These are phyloP conservation scores for Tachysurus vachellii DNA, from an alignment of 2,113 vertebrate genomes.

Conservation along the genomic window DNA sequence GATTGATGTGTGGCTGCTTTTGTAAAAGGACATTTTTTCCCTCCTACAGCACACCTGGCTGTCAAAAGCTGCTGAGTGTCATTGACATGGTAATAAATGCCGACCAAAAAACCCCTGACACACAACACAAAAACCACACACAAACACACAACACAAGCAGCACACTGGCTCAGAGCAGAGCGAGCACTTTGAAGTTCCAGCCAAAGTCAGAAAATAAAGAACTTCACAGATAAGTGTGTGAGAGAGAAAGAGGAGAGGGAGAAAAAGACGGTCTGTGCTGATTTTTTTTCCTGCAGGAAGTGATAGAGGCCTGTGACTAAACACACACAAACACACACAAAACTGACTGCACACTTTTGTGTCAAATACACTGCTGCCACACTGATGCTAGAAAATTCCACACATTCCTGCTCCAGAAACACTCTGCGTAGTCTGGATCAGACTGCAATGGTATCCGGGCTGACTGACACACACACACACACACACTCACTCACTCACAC, in stretches of 20 bases:
- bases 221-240: constrained; percentile 20
- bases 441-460: constrained; percentile 60
- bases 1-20: constrained; percentile 27
- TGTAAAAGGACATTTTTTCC: constrained; percentile 1
- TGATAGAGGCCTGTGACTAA: constrained; percentile 34
- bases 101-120: constrained; percentile 30
- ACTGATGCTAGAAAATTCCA: constrained; percentile 66
- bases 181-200: constrained; percentile 50
- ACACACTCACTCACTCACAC: constrained; percentile 6
- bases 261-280: background rate
- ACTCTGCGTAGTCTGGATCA: constrained; percentile 69
- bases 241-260: background rate
- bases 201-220: constrained; percentile 23
- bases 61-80: constrained; percentile 37
- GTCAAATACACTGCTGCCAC: constrained; percentile 64
- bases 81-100: constrained; percentile 58
- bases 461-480: constrained; percentile 41
- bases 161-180: background rate
- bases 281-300: constrained; percentile 30
- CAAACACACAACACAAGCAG: background rate
- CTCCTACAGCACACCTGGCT: constrained; percentile 42
- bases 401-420: constrained; percentile 69
- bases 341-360: constrained; percentile 47
- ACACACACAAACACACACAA: constrained; percentile 16
- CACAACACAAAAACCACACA: background rate